Base-by-base conservation (phyloP, 1,140 invertebrate species). In the Zaprionus nigranus region DNA sequence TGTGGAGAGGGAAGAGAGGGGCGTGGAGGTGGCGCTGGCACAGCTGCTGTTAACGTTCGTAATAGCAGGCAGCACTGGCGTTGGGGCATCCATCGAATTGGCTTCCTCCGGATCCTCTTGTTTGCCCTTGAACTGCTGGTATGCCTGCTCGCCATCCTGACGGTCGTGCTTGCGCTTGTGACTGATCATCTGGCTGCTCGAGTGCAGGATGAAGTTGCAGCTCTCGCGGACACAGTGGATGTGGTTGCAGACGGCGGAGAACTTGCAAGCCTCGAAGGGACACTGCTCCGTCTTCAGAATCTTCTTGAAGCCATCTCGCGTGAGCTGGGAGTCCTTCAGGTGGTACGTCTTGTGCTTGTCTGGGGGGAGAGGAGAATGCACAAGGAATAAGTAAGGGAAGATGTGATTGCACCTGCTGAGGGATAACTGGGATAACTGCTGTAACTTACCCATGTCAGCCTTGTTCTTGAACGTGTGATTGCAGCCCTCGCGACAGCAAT, bases 311-410 rank as follows among this genome's bases (percentile, higher is more conserved):
- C 98, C 98, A 92, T 99, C 99, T 76, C 97, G 96, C 12, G 96
- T 97, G 36, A 99, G 93, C 81, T 99, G 97, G 91, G 99, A 98
- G 93, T 99, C 98, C 93, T 99, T 99, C 82, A 99, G 98, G 93
- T 99, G 99, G 90, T 99, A 99, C 0, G 98, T 97, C 93, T 99
- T 99, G 94, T 99, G 99, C 94, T 99, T 99, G 94, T 99, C 98
- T 99, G 94, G 1, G n/a, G 11, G 17, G n/a, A 38, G 22, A 7
- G 40, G 11, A 24, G 5, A n/a, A 1, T 9, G 12, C 54, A 40
- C 53, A 12, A 54, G 26, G 28, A 56, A 17, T 53, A 30, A 63
- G 17, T 3, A 30, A 34, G 5, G 6, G 7, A 46, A 28, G 17
- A 2, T 60, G 20, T 7, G 7, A 3, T 17, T 17, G 26, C 26